Percentiles rank a stretch among this genome's conserved stretches.
Evolutionary conservation across 2,113 vertebrate genomes (phyloP).

Genomic region (Nothoprocta perdicaria): DNA sequence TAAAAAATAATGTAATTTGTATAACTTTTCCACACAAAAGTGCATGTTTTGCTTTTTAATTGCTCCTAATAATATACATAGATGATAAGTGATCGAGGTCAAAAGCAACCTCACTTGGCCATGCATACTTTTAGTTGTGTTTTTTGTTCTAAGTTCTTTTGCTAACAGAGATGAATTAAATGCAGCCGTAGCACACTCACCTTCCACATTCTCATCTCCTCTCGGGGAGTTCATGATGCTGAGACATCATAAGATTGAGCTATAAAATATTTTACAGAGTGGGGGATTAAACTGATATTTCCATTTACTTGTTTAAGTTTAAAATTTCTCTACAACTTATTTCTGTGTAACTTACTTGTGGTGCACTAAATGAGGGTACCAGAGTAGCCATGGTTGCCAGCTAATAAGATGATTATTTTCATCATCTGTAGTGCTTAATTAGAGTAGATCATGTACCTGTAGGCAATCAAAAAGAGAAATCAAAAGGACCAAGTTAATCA

Average conservation of each 20-base stretch:
- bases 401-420: constrained; percentile 40
- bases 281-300: not conserved
- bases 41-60: not conserved
- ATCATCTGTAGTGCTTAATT: constrained; percentile 57
- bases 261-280: not conserved
- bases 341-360: not conserved
- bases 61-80: not conserved
- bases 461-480: constrained; percentile 36
- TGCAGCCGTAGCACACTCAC: not conserved
- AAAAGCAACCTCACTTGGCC: not conserved
- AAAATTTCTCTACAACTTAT: not conserved
- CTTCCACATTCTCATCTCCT: not conserved
- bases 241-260: not conserved
- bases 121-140: not conserved
- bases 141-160: not conserved
- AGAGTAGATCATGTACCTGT: not conserved
- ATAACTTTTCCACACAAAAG: not conserved
- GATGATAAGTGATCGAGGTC: not conserved
- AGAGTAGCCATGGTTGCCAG: not conserved
- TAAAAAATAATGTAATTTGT: not conserved
- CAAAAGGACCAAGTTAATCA: constrained; percentile 34
- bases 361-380: not conserved
- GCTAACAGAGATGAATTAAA: not conserved
- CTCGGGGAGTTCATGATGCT: not conserved
- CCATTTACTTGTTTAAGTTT: not conserved